phyloP scores from a whole-genome alignment of 2,797 vertebrate genomes.

The Ctenopoma kingsleyae region DNA sequence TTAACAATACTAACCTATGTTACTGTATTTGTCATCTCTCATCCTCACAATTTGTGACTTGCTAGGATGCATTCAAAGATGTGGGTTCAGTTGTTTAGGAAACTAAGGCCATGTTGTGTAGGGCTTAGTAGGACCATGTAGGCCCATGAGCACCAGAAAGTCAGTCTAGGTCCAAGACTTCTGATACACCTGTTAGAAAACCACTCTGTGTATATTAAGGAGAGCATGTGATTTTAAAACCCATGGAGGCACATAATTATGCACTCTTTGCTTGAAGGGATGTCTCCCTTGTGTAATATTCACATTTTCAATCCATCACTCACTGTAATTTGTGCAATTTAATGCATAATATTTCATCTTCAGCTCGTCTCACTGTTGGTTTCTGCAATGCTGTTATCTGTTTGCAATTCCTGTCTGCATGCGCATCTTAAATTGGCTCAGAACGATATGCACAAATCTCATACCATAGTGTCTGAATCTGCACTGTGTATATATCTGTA shows the following conservation, averaged over 20 bases:
- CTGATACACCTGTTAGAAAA: too few species aligned
- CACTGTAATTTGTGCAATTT: constrained; percentile 21
- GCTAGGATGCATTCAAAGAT: too few species aligned
- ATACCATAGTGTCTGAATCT: not conserved
- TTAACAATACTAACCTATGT: not conserved
- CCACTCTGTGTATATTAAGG: constrained; percentile 2
- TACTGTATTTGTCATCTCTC: too few species aligned
- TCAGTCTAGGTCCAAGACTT: too few species aligned
- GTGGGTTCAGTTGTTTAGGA: too few species aligned
- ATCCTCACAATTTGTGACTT: too few species aligned
- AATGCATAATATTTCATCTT: constrained; percentile 25
- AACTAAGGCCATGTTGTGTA: too few species aligned
- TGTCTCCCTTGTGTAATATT: constrained; percentile 16
- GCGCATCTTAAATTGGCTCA: not conserved
- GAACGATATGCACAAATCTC: not conserved
- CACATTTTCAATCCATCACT: constrained; percentile 9
- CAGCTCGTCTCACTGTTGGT: not conserved
- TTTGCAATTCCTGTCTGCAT: not conserved
- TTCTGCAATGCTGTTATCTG: not conserved
- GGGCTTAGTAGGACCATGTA: too few species aligned
- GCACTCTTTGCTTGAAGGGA: constrained; percentile 4
- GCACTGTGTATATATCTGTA: not conserved
- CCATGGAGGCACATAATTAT: constrained; percentile 28
- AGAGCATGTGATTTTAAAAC: constrained; percentile 11
- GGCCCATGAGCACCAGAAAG: too few species aligned